Evolutionary conservation across 2,797 vertebrate genomes (phyloP), one percentile per base, ranked within the genome.

Genomic region (Onychomys arenicola): DNA sequence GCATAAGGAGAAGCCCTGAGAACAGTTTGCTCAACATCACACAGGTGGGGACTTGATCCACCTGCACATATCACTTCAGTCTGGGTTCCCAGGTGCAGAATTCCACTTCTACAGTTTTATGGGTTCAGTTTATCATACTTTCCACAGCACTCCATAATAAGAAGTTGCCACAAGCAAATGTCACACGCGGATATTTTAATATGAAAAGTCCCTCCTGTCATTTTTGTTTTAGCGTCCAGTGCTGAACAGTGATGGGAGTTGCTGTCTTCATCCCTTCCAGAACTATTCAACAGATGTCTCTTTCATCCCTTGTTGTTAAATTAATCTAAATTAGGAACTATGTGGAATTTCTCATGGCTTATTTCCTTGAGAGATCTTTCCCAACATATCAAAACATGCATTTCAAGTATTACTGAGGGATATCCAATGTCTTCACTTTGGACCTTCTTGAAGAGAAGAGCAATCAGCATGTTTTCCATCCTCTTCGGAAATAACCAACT

Each of bases 371-470:
- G 65, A 81, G 46, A 19, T 81, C 5, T 49, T 71, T 95, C 32
- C 13, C 19, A 93, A 96, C 92, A 88, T 32, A 94, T 49, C n/a
- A 93, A 94, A 95, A 76, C 34, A 85, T 43, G 34, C 52, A 71
- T 76, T 87, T 75, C 59, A 91, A 94, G 83, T 40, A 23, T 40
- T 78, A 46, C 52, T 95, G 46, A 95, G 67, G 82, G 71, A 49
- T 59, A 92, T 9, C 2, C 49, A 90, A n/a, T 61, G 21, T 65
- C 78, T 77, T 23, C 84, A 19, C 40, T 4, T 67, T 69, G 85
- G 73, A 46, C 6, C 55, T 65, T 82, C 65, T 21, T 52, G 10
- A 92, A 67, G n/a, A 89, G 23, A 97, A 46, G 32, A 67, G 25
- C 6, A 57, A 40, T 52, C 57, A 37, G 85, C 6, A 5, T 49